Evolutionary conservation across 35 echinoderm and acorn worm genomes (phyloP).

Genomic region (Diadema setosum): DNA sequence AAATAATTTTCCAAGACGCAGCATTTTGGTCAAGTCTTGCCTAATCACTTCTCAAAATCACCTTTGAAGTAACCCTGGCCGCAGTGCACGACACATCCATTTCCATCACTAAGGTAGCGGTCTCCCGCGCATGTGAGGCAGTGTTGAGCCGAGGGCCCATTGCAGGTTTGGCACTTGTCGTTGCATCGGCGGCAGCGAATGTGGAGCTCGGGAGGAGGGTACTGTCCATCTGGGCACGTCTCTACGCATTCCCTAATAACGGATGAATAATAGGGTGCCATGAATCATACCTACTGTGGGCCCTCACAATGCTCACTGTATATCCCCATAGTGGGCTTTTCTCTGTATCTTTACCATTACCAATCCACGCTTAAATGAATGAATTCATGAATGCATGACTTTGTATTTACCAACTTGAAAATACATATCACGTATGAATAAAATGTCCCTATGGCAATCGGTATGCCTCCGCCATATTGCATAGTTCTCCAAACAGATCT

Average conservation of each 20-base stretch:
- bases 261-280: not conserved
- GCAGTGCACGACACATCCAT: constrained; percentile 27
- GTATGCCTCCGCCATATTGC: too few relatives aligned
- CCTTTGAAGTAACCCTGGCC: constrained; percentile 37
- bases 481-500: too few relatives aligned
- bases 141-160: not conserved
- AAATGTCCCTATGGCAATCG: too few relatives aligned
- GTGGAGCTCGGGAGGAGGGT: constrained; percentile 24
- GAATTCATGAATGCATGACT: not conserved
- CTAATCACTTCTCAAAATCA: not conserved
- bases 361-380: not conserved
- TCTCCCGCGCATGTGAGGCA: constrained; percentile 9
- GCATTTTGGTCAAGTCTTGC: not conserved
- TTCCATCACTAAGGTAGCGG: not conserved
- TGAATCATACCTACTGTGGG: too few relatives aligned
- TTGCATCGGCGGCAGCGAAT: constrained; percentile 32
- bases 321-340: too few relatives aligned
- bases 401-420: too few relatives aligned
- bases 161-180: constrained; percentile 16
- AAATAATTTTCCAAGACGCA: too few relatives aligned
- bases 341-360: not conserved
- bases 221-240: constrained; percentile 35
- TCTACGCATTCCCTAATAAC: constrained; percentile 41
- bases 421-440: too few relatives aligned
- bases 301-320: too few relatives aligned